Percentiles rank a stretch among this genome's conserved stretches.
phyloP scores from a whole-genome alignment of 1,140 invertebrate species.

The Diplogasteroides magnus region DNA sequence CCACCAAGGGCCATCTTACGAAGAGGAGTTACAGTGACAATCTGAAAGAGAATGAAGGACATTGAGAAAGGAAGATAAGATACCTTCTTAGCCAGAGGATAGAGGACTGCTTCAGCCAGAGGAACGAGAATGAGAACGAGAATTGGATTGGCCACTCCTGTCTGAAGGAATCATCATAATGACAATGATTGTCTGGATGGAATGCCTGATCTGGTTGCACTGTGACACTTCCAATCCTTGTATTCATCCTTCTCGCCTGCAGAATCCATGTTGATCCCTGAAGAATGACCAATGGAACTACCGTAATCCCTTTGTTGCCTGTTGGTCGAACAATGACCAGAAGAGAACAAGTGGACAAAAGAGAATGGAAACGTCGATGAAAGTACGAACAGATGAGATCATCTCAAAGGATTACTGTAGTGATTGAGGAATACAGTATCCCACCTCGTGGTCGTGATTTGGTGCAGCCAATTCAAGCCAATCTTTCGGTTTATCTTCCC shows the following conservation, averaged over 20 bases:
- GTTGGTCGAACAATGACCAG: constrained; percentile 64
- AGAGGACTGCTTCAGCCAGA: constrained; percentile 51
- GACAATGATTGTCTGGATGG: too few species aligned
- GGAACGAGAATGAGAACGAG: constrained; percentile 48
- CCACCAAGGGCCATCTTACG: constrained; percentile 75
- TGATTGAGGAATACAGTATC: neutral
- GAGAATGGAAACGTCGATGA: constrained; percentile 57
- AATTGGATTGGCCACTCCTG: constrained; percentile 62
- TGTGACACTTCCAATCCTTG: constrained; percentile 54
- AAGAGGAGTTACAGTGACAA: constrained; percentile 62
- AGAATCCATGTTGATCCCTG: constrained; percentile 61
- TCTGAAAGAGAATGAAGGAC: too few species aligned
- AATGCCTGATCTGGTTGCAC: constrained; percentile 83
- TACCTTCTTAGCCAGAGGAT: constrained; percentile 57
- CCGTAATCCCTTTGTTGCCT: too few species aligned
- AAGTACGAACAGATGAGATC: constrained; percentile 57
- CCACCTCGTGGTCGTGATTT: constrained; percentile 58
- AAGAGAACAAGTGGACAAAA: constrained; percentile 61
- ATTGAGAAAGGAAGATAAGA: too few species aligned
- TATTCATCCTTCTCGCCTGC: constrained; percentile 59
- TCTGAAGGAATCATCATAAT: too few species aligned
- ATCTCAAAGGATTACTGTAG: constrained; percentile 43
- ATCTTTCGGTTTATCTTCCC: constrained; percentile 48
- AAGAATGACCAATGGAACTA: too few species aligned
- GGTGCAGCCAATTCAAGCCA: constrained; percentile 75